A percentile compares a stretch with the other conserved stretches of the same genome.
phyloP scores from a whole-genome alignment of 2,888 invertebrate species.

The Drosophila mercatorum region DNA sequence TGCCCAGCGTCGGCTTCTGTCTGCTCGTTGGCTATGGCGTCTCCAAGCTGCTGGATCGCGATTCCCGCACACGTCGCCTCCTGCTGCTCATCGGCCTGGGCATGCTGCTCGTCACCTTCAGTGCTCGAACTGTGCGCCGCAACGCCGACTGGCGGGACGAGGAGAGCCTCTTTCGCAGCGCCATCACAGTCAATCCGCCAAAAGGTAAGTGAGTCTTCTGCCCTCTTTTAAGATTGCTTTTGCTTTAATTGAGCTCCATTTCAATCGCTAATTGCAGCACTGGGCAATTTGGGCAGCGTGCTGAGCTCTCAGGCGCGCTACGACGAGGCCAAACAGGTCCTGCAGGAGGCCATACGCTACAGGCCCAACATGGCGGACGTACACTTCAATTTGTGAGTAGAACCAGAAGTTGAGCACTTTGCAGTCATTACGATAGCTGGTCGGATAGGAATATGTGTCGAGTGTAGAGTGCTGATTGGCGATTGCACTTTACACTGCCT shows the following conservation, averaged over 20 bases:
- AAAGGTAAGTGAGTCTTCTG: constrained; percentile 89
- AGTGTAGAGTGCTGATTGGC: constrained; percentile 15
- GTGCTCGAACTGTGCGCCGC: constrained; percentile 91
- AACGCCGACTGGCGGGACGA: constrained; percentile 97
- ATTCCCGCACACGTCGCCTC: constrained; percentile 74
- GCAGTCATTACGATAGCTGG: constrained; percentile 23
- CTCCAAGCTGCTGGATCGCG: constrained; percentile 83
- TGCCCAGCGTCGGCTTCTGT: constrained; percentile 98
- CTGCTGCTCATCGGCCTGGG: constrained; percentile 83
- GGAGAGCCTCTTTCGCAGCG: constrained; percentile 96
- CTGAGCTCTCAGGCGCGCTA: constrained; percentile 94
- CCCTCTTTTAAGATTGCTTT: not conserved
- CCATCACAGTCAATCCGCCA: constrained; percentile 96
- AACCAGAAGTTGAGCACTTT: constrained; percentile 19
- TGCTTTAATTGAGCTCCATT: not conserved
- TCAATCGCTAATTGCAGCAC: constrained; percentile 88
- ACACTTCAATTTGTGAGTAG: constrained; percentile 98
- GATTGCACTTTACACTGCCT: not conserved
- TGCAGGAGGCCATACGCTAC: constrained; percentile 94
- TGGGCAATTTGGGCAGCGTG: constrained; percentile 98
- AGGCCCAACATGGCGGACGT: constrained; percentile 99
- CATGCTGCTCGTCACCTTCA: constrained; percentile 88
- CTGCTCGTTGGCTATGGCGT: constrained; percentile 92
- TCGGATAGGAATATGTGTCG: too few relatives aligned
- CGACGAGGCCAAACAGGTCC: constrained; percentile 95